phyloP scores from a whole-genome alignment of 1,140 invertebrate genomes.

The Bombus turneri region DNA sequence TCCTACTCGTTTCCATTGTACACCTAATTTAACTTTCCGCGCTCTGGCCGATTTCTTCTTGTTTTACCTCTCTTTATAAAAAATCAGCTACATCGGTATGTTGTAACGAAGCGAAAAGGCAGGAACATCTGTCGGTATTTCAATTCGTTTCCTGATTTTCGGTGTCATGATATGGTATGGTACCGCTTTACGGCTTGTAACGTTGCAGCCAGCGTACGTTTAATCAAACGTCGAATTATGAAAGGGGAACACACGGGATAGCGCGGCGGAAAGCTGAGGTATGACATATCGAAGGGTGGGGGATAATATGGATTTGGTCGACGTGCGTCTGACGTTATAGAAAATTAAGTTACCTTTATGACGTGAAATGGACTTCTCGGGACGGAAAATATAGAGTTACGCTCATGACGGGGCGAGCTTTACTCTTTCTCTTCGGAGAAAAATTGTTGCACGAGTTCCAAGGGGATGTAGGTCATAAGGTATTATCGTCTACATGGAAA shows the following conservation, averaged over 20 bases:
- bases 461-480: constrained; percentile 4
- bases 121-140: neutral
- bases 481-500: neutral
- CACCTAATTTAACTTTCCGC: neutral
- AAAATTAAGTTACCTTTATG: constrained; percentile 39
- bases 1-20: neutral
- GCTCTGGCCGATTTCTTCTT: neutral
- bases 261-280: neutral
- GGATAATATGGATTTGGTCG: neutral
- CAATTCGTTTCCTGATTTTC: neutral
- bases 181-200: neutral
- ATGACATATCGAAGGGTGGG: no score
- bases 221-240: neutral
- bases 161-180: neutral
- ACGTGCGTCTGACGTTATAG: constrained; percentile 26
- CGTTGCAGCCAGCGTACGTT: neutral
- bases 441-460: constrained; percentile 1
- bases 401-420: neutral
- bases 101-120: neutral
- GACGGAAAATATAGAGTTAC: constrained; percentile 26
- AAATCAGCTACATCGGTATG: neutral
- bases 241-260: no score
- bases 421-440: constrained; percentile 8
- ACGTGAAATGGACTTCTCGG: neutral
- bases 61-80: neutral